A percentile compares a stretch with the other conserved stretches of the same genome.
phyloP scores from a whole-genome alignment of 2,797 vertebrate genomes.

The Synaphobranchus kaupii region DNA sequence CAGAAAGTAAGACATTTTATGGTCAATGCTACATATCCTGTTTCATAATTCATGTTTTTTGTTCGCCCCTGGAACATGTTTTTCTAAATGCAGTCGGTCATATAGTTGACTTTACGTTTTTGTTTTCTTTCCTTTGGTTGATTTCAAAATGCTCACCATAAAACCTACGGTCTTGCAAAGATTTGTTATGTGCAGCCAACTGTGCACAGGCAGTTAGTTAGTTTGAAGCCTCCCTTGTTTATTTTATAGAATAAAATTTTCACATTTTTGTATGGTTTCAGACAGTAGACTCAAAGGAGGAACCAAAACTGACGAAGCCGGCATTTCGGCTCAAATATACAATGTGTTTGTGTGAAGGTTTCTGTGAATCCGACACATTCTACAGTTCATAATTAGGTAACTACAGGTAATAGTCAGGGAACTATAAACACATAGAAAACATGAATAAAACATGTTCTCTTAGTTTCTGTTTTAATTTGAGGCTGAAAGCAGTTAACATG shows the following conservation, averaged over 20 bases:
- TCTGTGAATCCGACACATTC: background rate
- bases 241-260: background rate
- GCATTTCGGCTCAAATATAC: background rate
- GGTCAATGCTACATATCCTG: conserved; percentile 22
- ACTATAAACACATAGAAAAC: background rate
- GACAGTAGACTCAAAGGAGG: background rate
- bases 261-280: background rate
- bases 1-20: conserved; percentile 46
- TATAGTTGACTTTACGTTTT: conserved; percentile 19
- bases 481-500: background rate
- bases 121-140: background rate
- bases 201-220: background rate
- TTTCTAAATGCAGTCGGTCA: conserved; percentile 28
- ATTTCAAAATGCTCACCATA: background rate
- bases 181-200: background rate
- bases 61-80: conserved; percentile 22
- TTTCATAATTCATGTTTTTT: conserved; percentile 22
- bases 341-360: background rate
- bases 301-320: background rate
- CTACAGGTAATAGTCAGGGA: background rate
- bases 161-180: background rate
- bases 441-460: background rate
- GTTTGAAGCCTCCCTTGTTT: background rate
- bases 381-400: background rate
- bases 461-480: background rate